These are phyloP conservation scores for Pangasianodon gigas DNA, from an alignment of 2,113 vertebrate genomes.

Conservation along the genomic window DNA sequence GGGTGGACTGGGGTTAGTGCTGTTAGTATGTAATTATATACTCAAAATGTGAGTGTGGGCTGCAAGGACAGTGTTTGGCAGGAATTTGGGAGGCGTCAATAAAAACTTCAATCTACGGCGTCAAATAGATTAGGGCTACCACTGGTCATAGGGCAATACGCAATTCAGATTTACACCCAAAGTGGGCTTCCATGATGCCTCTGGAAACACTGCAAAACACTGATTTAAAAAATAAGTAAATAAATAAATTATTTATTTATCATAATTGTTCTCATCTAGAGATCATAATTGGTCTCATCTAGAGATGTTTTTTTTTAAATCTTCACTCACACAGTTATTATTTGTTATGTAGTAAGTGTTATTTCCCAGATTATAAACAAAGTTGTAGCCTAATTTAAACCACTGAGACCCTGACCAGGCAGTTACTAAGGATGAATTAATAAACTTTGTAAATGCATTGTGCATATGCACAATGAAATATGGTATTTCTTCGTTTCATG, in stretches of 20 bases:
- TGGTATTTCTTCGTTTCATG: not conserved
- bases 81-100: no score
- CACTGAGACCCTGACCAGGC: not conserved
- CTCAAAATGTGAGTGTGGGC: no score
- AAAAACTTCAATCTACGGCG: not conserved
- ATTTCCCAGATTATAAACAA: not conserved
- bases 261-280: no score
- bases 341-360: not conserved
- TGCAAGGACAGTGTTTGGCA: not conserved
- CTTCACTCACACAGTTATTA: not conserved
- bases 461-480: no score
- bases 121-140: not conserved
- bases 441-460: not conserved
- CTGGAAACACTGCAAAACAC: no score
- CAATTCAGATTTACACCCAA: not conserved
- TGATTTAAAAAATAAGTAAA: no score
- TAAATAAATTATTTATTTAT: no score
- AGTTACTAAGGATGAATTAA: not conserved
- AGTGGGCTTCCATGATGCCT: not conserved
- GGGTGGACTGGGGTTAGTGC: not conserved
- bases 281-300: no score
- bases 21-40: not conserved
- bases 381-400: not conserved
- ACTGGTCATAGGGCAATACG: not conserved
- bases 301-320: not conserved